Conservation (phyloP, 2,888 invertebrate species). For the Drosophila emarginata region DNA sequence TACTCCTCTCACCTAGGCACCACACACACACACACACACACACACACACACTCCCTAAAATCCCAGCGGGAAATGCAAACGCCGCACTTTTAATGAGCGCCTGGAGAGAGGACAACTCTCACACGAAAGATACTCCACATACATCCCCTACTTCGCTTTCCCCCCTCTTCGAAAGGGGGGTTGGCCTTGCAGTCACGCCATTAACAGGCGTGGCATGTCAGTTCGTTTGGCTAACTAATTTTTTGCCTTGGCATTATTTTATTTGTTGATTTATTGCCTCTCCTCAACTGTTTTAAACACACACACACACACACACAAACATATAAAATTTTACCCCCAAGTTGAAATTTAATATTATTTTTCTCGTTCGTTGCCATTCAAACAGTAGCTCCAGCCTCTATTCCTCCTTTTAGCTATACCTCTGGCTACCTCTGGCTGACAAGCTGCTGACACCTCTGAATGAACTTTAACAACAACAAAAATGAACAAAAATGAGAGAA, state of each 20-base stretch:
- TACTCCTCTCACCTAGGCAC: not conserved
- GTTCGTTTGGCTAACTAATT: constrained; percentile 44
- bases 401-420: constrained; percentile 14
- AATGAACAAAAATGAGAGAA: constrained; percentile 20
- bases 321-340: constrained; percentile 18
- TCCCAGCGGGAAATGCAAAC: constrained; percentile 76
- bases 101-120: constrained; percentile 53
- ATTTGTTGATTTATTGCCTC: constrained; percentile 64
- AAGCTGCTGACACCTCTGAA: constrained; percentile 73
- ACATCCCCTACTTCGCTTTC: no score
- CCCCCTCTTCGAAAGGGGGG: not conserved
- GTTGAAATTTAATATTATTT: constrained; percentile 73
- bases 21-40: not conserved
- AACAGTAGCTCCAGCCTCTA: constrained; percentile 61
- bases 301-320: not conserved
- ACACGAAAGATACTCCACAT: constrained; percentile 1
- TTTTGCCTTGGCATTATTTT: constrained; percentile 63
- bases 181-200: constrained; percentile 55
- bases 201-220: constrained; percentile 68
- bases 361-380: constrained; percentile 27
- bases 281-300: not conserved
- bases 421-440: constrained; percentile 44
- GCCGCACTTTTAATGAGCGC: constrained; percentile 68
- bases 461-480: constrained; percentile 57
- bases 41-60: constrained; percentile 30